Conservation (phyloP, 1,140 invertebrate genomes). For the Pygmarrhopalites habei region DNA sequence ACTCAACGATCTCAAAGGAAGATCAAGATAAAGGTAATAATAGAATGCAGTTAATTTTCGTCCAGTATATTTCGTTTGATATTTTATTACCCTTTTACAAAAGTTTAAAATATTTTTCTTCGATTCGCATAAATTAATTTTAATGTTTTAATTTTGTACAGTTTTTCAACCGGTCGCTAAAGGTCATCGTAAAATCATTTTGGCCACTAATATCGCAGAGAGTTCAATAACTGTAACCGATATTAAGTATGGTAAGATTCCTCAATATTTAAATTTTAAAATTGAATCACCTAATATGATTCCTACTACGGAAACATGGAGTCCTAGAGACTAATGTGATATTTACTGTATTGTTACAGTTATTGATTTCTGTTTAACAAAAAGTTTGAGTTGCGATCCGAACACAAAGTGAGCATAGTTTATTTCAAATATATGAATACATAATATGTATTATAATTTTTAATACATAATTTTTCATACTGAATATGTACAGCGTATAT, state of each 20-base stretch:
- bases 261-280: too few species aligned
- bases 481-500: background rate
- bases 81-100: too few species aligned
- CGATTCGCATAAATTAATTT: too few species aligned
- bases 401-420: slow-evolving; percentile 49
- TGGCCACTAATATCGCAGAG: slow-evolving; percentile 94
- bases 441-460: slow-evolving; percentile 47
- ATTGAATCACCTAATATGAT: too few species aligned
- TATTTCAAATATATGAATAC: slow-evolving; percentile 59
- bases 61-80: too few species aligned
- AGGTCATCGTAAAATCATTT: slow-evolving; percentile 71
- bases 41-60: too few species aligned
- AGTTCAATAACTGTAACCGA: slow-evolving; percentile 93
- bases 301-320: too few species aligned
- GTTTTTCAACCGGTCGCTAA: slow-evolving; percentile 55
- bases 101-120: too few species aligned
- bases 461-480: background rate
- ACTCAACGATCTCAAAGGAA: slow-evolving; percentile 60
- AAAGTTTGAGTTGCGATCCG: slow-evolving; percentile 64
- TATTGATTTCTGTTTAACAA: slow-evolving; percentile 92
- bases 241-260: slow-evolving; percentile 68
- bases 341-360: slow-evolving; percentile 57
- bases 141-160: too few species aligned
- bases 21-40: slow-evolving; percentile 63
- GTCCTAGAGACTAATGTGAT: too few species aligned